These are phyloP conservation scores for Cantharis rustica DNA, from an alignment of 2,888 invertebrate genomes.

Conservation along the genomic window DNA sequence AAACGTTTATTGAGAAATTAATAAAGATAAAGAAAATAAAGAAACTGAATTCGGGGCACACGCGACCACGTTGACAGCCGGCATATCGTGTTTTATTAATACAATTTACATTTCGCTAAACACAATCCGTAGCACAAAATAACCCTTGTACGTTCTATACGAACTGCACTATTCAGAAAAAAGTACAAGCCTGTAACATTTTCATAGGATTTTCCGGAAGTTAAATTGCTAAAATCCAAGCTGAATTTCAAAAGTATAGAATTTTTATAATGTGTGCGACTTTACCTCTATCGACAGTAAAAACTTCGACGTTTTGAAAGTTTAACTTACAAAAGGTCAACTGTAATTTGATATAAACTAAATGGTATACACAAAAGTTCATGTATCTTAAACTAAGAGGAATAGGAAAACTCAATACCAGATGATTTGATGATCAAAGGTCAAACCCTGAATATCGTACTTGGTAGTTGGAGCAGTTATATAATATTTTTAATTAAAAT, in stretches of 20 bases:
- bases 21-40: neutral
- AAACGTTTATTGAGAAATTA: too few species aligned
- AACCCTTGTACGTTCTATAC: too few species aligned
- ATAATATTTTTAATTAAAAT: neutral
- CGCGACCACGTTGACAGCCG: neutral
- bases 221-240: neutral
- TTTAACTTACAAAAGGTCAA: neutral
- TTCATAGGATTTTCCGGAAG: neutral
- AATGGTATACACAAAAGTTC: neutral
- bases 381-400: neutral
- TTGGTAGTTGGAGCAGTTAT: too few species aligned
- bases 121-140: neutral
- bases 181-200: neutral
- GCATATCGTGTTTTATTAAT: neutral
- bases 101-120: neutral
- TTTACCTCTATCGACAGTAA: neutral
- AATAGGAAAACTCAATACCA: neutral
- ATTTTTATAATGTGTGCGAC: neutral
- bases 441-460: neutral
- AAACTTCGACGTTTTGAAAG: neutral
- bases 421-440: neutral
- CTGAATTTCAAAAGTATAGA: neutral
- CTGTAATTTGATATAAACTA: neutral
- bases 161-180: neutral
- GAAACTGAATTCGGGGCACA: neutral